Evolutionary conservation across 1,140 invertebrate genomes (phyloP), one percentile per base, ranked within the genome.

Genomic region (Globodera ellingtonae): DNA sequence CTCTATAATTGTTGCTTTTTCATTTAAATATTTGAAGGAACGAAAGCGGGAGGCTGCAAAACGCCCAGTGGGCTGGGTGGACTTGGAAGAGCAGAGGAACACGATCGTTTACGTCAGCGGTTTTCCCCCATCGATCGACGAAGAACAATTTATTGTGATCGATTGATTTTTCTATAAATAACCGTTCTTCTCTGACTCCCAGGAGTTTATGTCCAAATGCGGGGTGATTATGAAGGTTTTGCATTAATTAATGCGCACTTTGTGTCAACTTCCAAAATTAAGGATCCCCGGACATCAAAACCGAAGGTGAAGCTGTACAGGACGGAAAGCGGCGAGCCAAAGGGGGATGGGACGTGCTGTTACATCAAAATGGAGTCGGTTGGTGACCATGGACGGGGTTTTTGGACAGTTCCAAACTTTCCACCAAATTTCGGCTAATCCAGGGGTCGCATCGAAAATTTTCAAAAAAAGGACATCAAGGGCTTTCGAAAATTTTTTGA

Each of bases 41-140:
- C 44, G 46, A 72, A 79, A 79, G 15, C 13, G 44, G 0, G 82
- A 70, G 3, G 83, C 62, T 46, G 75, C 82, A 24, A 78, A 85
- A 35, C 69, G 80, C 59, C 21, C 59, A 5, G 35, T 59, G 87
- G 92, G 93, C 79, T 99, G 97, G 98, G 98, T 99, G 91, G 94
- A 98, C 69, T 90, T 95, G 18, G 93, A 96, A 84, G 94, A 96
- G 72, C 92, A 93, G n/a, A 93, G 94, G 85, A 98, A 97, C 86
- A 97, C 95, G 1, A 97, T 97, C 90, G 95, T 99, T 1, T 99
- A 99, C 91, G 95, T 99, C 2, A 93, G 93, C 8, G 95, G 96
- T 89, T 91, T 99, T 80, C 97, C 97, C 0, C 83, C 92, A 72
- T 94, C 97, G 86, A 93, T 95, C 62, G 96, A 93, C 0, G 93